These are phyloP conservation scores for Ptiloglossa arizonensis DNA, from an alignment of 1,140 invertebrate genomes.

Conservation along the genomic window DNA sequence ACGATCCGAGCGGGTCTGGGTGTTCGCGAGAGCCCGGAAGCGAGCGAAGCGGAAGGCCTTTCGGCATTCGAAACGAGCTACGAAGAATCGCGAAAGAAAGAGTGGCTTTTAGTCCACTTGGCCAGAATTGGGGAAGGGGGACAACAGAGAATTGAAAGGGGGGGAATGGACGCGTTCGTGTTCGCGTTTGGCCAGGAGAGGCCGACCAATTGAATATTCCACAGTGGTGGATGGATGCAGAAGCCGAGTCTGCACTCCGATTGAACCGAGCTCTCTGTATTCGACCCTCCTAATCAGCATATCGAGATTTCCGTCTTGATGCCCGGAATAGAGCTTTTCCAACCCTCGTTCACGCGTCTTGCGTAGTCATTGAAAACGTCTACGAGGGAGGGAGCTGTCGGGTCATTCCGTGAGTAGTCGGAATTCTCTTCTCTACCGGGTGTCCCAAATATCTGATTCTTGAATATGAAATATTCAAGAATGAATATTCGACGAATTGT, in stretches of 20 bases:
- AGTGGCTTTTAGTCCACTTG: conserved; percentile 30
- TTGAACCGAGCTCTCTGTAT: neutral
- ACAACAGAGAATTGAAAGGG: neutral
- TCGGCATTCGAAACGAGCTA: conserved; percentile 24
- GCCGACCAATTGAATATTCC: conserved; percentile 46
- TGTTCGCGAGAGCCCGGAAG: neutral
- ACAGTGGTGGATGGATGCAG: conserved; percentile 10
- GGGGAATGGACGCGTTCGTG: neutral
- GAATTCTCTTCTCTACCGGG: no score
- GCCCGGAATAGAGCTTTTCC: neutral
- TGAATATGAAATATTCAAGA: no score
- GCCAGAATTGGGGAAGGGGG: neutral
- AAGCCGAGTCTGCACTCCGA: conserved; percentile 32
- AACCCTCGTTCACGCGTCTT: neutral
- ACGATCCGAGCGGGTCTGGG: neutral
- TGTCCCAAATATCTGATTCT: no score
- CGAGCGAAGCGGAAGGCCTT: neutral
- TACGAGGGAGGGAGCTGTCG: neutral
- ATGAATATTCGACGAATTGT: no score
- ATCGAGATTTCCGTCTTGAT: conserved; percentile 48
- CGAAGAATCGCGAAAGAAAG: conserved; percentile 38
- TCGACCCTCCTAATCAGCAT: conserved; percentile 39
- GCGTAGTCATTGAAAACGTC: neutral
- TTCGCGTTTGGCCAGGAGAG: conserved; percentile 18
- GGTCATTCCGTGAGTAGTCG: neutral